Evolutionary conservation across 2,113 vertebrate genomes (phyloP).

Genomic region (Calonectris borealis): DNA sequence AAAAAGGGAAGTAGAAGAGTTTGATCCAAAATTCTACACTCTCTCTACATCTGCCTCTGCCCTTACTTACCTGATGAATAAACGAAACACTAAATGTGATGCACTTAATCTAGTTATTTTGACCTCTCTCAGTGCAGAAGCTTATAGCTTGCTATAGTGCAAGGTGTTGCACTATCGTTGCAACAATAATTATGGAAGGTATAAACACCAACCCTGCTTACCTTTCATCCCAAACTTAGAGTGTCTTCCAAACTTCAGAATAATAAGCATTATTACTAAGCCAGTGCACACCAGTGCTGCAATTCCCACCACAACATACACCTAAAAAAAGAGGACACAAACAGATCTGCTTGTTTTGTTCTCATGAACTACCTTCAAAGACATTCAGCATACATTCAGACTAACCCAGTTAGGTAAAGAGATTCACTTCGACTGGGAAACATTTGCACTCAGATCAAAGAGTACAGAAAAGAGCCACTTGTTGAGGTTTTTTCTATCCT

Average conservation of each 20-base stretch:
- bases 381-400: background rate
- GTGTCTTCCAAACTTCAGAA: conserved; percentile 96
- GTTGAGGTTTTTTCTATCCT: background rate
- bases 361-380: background rate
- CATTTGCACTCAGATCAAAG: background rate
- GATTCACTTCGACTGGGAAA: background rate
- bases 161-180: no score
- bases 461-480: background rate
- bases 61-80: background rate
- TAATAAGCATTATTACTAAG: conserved; percentile 91
- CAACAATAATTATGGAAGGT: background rate
- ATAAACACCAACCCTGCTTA: conserved; percentile 75
- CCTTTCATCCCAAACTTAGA: conserved; percentile 99
- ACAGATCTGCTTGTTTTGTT: background rate
- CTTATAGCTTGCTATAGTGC: no score
- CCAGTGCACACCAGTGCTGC: conserved; percentile 92
- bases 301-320: conserved; percentile 95
- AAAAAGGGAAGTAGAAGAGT: background rate
- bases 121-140: background rate
- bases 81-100: background rate
- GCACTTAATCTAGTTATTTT: background rate
- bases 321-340: conserved; percentile 69
- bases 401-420: background rate
- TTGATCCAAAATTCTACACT: background rate
- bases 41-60: background rate